Conservation (phyloP, 30 jellyfish, hydroid and myxozoan genomes). For the Aurelia aurita region DNA sequence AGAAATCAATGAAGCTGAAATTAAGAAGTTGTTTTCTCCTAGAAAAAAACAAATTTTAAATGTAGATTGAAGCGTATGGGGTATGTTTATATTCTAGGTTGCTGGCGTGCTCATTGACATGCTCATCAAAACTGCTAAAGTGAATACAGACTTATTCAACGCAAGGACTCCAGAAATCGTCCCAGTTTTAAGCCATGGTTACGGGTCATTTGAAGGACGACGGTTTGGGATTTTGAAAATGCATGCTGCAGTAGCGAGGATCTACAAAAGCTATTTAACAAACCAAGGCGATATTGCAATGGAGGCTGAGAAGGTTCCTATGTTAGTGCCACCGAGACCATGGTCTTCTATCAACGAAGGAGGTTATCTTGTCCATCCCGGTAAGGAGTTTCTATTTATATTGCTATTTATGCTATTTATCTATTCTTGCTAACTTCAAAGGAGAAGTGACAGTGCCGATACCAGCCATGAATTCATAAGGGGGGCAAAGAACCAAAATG, state of each 20-base stretch:
- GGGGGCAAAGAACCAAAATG: no score
- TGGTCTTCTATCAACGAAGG: constrained; percentile 91
- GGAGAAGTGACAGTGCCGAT: no score
- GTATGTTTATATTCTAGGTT: constrained; percentile 33
- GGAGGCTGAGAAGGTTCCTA: constrained; percentile 88
- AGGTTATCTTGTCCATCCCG: constrained; percentile 84
- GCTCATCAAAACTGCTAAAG: constrained; percentile 70
- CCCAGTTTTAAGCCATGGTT: constrained; percentile 76
- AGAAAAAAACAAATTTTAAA: no score
- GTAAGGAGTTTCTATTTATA: constrained; percentile 35
- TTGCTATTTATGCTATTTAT: no score
- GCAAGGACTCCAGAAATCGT: constrained; percentile 44
- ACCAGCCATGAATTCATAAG: no score
- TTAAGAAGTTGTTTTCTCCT: no score
- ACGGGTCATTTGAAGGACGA: constrained; percentile 68
- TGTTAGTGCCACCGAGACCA: constrained; percentile 95
- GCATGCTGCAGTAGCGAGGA: constrained; percentile 83
- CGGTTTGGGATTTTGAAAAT: constrained; percentile 85
- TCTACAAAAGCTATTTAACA: constrained; percentile 71
- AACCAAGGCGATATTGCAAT: constrained; percentile 86
- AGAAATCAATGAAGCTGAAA: no score
- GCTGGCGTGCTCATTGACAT: constrained; percentile 89
- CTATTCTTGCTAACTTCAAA: no score
- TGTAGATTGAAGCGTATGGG: not conserved
- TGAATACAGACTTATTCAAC: constrained; percentile 57